Base-by-base conservation (phyloP, 1,140 invertebrate species). In the Calliopsis andreniformis region DNA sequence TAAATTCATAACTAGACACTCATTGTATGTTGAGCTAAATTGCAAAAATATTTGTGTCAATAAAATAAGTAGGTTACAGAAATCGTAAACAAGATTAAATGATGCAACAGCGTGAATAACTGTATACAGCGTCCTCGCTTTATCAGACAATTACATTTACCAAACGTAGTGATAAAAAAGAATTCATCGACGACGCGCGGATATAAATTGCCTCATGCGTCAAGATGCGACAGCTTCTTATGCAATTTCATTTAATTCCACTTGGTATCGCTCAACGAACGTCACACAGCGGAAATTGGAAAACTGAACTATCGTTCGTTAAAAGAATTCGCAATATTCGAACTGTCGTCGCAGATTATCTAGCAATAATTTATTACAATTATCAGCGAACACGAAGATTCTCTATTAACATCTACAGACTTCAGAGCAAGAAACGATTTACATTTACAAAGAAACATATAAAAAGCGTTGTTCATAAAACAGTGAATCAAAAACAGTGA, bases 191-290 rank as follows among this genome's bases (percentile, higher is more conserved):
- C 35, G 16, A 20, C 56, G 30, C 18, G 7, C 18, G 18, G 32
- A 39, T 35, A 59, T 39, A n/a, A 39, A 39, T 39, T 59, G 30
- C 16, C 18, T 35, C 16, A 2, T 10, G 56, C 18, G 32, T 59
- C 56, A 20, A 59, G 56, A 59, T 39, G 32, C 20, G 30, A 42
- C 18, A 18, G 32, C n/a, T 59, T 20, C 32, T 20, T n/a, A 5
- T 59, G 56, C 35, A 32, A 14, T 55, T 68, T 47, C 28, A 68
- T 68, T 55, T 30, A 55, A 68, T 68, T 55, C 51, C 49, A 25
- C 49, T 55, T 55, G 45, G 30, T 42, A 25, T 42, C 64, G 32
- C 25, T 55, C 14, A 42, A 68, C 51, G 32, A 53, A 12, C 49
- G 5, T 42, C 64, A 39, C 32, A 45, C 32, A 55, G 39, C 49